A percentile compares a stretch with the other conserved stretches of the same genome.
Conservation (phyloP, 2,888 invertebrate genomes). For the Orthonevra nobilis region DNA sequence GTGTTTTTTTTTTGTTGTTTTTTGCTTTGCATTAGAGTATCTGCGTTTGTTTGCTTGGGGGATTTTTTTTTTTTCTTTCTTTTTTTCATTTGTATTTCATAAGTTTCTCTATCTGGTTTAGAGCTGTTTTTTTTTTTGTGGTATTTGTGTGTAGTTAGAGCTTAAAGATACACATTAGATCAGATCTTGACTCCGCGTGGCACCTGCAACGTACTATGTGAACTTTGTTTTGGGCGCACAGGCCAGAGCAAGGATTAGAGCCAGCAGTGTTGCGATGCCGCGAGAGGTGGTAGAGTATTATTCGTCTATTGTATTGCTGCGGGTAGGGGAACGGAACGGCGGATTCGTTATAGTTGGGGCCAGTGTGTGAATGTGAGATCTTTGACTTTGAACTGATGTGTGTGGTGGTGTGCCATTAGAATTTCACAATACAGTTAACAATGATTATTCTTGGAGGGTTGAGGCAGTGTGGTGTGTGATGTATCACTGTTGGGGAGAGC, state of each 20-base stretch:
- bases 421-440: slow-evolving; percentile 40
- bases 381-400: slow-evolving; percentile 45
- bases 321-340: neutral
- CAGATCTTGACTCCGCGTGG: slow-evolving; percentile 20
- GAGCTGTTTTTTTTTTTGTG: slow-evolving; percentile 18
- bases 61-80: neutral
- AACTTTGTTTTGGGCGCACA: slow-evolving; percentile 50
- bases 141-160: neutral
- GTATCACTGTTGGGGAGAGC: slow-evolving; percentile 42
- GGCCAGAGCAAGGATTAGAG: slow-evolving; percentile 56
- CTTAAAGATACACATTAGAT: slow-evolving; percentile 51
- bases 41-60: slow-evolving; percentile 17
- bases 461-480: slow-evolving; percentile 16
- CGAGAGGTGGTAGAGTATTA: too few species aligned
- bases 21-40: slow-evolving; percentile 4
- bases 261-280: neutral
- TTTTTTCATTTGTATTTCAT: slow-evolving; percentile 40
- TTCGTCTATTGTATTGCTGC: too few species aligned
- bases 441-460: slow-evolving; percentile 37
- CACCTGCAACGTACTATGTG: slow-evolving; percentile 52
- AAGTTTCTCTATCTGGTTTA: slow-evolving; percentile 53
- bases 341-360: neutral
- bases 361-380: slow-evolving; percentile 27
- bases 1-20: slow-evolving; percentile 6
- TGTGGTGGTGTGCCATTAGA: slow-evolving; percentile 19